Percentiles rank a stretch among this genome's conserved stretches.
Conservation (phyloP, 2,888 invertebrate species). For the Phengaris alcon region DNA sequence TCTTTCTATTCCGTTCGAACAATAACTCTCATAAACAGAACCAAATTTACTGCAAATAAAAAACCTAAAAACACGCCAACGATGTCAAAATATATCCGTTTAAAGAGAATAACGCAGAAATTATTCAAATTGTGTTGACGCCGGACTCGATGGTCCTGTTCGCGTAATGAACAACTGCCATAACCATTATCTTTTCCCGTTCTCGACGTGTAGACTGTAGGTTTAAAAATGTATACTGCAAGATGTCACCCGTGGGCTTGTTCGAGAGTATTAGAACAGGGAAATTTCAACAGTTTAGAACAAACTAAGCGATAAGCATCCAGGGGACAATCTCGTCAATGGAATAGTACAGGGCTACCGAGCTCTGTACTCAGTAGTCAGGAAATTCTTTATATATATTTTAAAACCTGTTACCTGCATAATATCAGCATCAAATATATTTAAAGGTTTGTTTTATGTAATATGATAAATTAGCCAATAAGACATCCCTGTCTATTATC, state of each 20-base stretch:
- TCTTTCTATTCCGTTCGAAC: neutral
- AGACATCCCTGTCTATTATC: too few relatives aligned
- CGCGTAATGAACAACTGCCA: constrained; percentile 17
- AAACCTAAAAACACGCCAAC: neutral
- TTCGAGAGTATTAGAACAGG: neutral
- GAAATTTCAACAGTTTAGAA: neutral
- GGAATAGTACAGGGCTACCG: too few relatives aligned
- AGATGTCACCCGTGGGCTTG: neutral
- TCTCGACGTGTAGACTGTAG: neutral
- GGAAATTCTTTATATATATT: neutral
- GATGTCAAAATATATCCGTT: neutral
- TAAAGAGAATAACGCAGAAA: neutral
- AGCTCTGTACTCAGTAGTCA: neutral
- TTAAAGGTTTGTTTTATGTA: too few relatives aligned
- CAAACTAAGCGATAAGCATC: too few relatives aligned
- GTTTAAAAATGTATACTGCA: neutral
- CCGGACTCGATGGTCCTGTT: neutral
- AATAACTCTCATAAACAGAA: neutral
- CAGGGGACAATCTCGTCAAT: neutral
- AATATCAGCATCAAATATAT: too few relatives aligned
- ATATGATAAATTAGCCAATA: too few relatives aligned
- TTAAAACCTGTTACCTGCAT: too few relatives aligned
- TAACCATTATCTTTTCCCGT: constrained; percentile 18
- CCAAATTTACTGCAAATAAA: neutral
- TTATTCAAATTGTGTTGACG: constrained; percentile 18